Percentiles rank a stretch among this genome's conserved stretches.
phyloP scores from a whole-genome alignment of 2,797 vertebrate genomes.

The Crypturellus tataupa region DNA sequence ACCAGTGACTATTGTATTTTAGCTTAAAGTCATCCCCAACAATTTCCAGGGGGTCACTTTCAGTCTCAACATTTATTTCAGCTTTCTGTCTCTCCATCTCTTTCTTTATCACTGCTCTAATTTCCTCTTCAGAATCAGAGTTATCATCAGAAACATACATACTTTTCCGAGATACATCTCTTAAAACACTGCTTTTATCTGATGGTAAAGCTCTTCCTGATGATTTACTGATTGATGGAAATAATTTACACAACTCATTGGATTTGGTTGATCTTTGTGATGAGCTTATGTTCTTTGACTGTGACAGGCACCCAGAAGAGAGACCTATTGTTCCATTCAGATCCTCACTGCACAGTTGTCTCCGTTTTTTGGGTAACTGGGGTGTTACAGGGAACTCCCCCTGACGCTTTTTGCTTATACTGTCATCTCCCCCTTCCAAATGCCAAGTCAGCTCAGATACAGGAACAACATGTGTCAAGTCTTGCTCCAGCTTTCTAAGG shows the following conservation, averaged over 20 bases:
- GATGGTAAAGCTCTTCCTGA: not conserved
- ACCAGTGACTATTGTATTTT: conserved; percentile 69
- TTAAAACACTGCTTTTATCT: not conserved
- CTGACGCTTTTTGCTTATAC: conserved; percentile 86
- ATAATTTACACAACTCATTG: not conserved
- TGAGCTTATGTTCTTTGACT: not conserved
- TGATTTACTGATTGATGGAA: not conserved
- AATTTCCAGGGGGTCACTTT: conserved; percentile 84
- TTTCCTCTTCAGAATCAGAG: conserved; percentile 88
- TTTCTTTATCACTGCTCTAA: conserved; percentile 75
- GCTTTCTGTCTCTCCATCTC: conserved; percentile 49
- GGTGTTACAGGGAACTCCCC: conserved; percentile 84
- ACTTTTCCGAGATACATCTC: not conserved
- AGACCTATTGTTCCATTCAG: not conserved
- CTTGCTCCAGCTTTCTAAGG: conserved; percentile 86
- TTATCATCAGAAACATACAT: conserved; percentile 66
- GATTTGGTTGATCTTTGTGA: not conserved
- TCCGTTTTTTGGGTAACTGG: conserved; percentile 72
- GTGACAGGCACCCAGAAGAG: not conserved
- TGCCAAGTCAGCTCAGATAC: conserved; percentile 90
- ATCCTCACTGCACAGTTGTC: not conserved
- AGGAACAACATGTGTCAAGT: conserved; percentile 71
- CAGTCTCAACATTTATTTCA: not conserved
- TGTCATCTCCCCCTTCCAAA: conserved; percentile 83
- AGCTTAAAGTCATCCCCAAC: conserved; percentile 85